A percentile compares a stretch with the other conserved stretches of the same genome.
Evolutionary conservation across 2,888 invertebrate genomes (phyloP).

Genomic region (Trissonchulus sp.): DNA sequence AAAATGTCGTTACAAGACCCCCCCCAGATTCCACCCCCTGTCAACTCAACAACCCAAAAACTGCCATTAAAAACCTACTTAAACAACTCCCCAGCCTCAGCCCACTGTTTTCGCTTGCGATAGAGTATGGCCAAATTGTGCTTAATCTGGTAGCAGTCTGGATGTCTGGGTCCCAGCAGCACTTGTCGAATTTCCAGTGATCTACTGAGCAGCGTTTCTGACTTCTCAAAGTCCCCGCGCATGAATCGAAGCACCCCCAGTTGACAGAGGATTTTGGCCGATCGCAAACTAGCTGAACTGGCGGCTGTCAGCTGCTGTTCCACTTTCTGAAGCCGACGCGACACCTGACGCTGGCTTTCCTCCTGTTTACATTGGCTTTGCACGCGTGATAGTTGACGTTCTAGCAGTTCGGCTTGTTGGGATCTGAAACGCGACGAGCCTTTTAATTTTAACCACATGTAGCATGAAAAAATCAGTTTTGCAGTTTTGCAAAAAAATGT

Average conservation of each 20-base stretch:
- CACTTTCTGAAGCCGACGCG: constrained; percentile 2
- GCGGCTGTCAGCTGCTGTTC: background rate
- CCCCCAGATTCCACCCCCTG: too few relatives aligned
- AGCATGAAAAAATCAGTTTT: too few relatives aligned
- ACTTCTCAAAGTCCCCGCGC: background rate
- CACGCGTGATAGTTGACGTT: constrained; percentile 37
- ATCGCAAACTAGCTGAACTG: background rate
- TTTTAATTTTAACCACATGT: too few relatives aligned
- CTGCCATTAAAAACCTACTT: constrained; percentile 4
- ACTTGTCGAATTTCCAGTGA: background rate
- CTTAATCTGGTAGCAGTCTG: background rate
- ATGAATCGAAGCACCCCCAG: background rate
- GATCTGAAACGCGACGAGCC: too few relatives aligned
- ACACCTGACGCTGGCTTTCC: background rate
- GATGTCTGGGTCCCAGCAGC: background rate
- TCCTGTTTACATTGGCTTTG: background rate
- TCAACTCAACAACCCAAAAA: too few relatives aligned
- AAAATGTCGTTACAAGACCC: too few relatives aligned
- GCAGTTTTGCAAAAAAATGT: too few relatives aligned
- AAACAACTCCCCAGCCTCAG: background rate
- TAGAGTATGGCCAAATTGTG: background rate
- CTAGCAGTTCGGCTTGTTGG: background rate
- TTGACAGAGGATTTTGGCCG: background rate
- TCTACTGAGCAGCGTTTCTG: background rate
- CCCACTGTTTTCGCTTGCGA: background rate